Percentiles rank a stretch among this genome's conserved stretches.
Evolutionary conservation across 2,797 vertebrate genomes (phyloP).

Genomic region (Halcyon smyrnensis): DNA sequence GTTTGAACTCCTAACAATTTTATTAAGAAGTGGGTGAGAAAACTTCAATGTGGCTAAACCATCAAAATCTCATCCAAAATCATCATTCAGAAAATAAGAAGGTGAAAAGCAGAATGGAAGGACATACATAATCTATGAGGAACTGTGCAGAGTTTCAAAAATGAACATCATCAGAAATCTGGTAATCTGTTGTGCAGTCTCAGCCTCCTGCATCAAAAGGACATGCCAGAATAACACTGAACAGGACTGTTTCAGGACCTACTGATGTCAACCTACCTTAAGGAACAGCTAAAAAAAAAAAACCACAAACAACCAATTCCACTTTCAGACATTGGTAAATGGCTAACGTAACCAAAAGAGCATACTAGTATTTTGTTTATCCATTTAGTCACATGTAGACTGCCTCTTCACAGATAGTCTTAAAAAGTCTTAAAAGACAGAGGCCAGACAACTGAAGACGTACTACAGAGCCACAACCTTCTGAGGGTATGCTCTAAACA

Average conservation of each 20-base stretch:
- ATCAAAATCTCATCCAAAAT: background rate
- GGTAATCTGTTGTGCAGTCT: background rate
- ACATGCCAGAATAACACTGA: background rate
- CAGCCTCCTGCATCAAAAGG: background rate
- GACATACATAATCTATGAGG: background rate
- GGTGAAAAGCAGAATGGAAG: background rate
- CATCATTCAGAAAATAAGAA: background rate
- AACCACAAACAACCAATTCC: background rate
- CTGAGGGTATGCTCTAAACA: background rate
- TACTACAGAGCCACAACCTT: background rate
- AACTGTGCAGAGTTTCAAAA: background rate
- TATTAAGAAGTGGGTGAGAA: background rate
- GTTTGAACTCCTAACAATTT: background rate
- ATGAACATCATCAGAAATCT: background rate
- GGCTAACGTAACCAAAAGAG: background rate
- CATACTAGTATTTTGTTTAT: background rate
- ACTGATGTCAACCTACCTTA: background rate
- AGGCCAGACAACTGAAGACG: background rate
- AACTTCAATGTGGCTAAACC: background rate
- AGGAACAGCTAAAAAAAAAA: background rate
- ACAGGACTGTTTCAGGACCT: background rate
- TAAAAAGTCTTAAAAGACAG: background rate
- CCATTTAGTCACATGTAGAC: background rate
- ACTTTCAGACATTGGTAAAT: background rate
- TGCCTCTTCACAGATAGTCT: background rate